A percentile compares a stretch with the other conserved stretches of the same genome.
Conservation (phyloP, 2,113 vertebrate genomes). For the Hoplias malabaricus region DNA sequence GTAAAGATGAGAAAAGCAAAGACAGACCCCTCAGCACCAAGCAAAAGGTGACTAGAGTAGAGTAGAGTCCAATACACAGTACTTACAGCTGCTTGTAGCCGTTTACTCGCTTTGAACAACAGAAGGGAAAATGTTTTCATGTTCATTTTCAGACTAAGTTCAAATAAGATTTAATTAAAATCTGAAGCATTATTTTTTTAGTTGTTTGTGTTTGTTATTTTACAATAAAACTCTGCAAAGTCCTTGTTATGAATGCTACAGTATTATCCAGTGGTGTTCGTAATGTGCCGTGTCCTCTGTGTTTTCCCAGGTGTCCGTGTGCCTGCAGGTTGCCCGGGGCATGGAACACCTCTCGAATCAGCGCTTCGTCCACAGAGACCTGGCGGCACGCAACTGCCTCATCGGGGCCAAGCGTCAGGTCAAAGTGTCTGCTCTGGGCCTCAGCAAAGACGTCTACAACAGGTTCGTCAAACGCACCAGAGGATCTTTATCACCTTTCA, state of each 20-base stretch:
- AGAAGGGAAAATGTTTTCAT: too few relatives aligned
- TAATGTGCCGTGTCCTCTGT: neutral
- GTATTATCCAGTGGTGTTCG: neutral
- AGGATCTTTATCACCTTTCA: neutral
- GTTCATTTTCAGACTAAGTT: too few relatives aligned
- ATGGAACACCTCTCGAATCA: slow-evolving; percentile 86
- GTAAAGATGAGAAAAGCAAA: slow-evolving; percentile 84
- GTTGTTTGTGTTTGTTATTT: neutral
- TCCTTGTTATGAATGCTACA: too few relatives aligned
- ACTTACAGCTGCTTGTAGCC: neutral
- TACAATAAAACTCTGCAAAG: too few relatives aligned
- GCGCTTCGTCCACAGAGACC: slow-evolving; percentile 82
- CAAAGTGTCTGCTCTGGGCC: slow-evolving; percentile 80
- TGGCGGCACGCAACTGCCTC: slow-evolving; percentile 84
- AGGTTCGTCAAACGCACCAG: slow-evolving; percentile 67
- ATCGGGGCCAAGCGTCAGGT: slow-evolving; percentile 80
- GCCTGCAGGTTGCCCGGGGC: slow-evolving; percentile 80
- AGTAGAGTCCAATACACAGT: neutral
- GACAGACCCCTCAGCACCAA: slow-evolving; percentile 80
- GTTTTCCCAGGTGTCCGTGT: slow-evolving; percentile 73
- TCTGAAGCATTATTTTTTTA: too few relatives aligned
- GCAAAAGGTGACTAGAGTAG: slow-evolving; percentile 88
- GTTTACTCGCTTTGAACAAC: too few relatives aligned
- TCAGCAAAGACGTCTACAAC: slow-evolving; percentile 87
- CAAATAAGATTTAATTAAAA: too few relatives aligned